A percentile compares a stretch with the other conserved stretches of the same genome.
Conservation (phyloP, 2,888 invertebrate genomes). For the Orthosia gracilis region DNA sequence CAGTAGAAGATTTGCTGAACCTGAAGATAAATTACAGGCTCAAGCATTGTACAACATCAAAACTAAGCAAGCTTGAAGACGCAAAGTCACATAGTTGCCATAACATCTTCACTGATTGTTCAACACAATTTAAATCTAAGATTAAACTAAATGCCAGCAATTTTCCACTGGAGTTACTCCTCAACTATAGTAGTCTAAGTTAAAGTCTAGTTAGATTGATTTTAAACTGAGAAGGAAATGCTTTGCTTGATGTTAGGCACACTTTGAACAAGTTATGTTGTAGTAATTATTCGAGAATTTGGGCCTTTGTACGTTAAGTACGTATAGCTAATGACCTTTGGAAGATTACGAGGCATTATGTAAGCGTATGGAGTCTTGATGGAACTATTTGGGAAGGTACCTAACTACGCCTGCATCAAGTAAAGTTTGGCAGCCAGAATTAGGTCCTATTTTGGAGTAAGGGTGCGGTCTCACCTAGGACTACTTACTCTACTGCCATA, state of each 20-base stretch:
- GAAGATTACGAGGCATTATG: slow-evolving; percentile 25
- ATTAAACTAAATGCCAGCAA: slow-evolving; percentile 58
- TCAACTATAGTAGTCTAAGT: slow-evolving; percentile 52
- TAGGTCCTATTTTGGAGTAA: background rate
- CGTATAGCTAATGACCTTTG: slow-evolving; percentile 34
- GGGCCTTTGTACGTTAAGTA: slow-evolving; percentile 29
- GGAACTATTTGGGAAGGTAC: slow-evolving; percentile 25
- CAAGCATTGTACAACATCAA: slow-evolving; percentile 15
- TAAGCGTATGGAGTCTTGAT: slow-evolving; percentile 21
- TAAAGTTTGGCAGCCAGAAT: background rate
- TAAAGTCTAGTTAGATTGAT: slow-evolving; percentile 59
- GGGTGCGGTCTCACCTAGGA: no score
- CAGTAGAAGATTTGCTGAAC: slow-evolving; percentile 14
- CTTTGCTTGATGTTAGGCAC: slow-evolving; percentile 40
- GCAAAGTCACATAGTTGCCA: slow-evolving; percentile 23
- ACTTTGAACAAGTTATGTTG: slow-evolving; percentile 30
- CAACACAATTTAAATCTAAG: slow-evolving; percentile 51
- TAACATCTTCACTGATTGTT: slow-evolving; percentile 33
- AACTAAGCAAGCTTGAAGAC: slow-evolving; percentile 27
- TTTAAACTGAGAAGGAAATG: slow-evolving; percentile 52
- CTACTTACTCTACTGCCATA: no score
- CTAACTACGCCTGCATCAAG: background rate
- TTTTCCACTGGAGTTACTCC: slow-evolving; percentile 52
- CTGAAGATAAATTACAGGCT: slow-evolving; percentile 17
- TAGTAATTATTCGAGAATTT: slow-evolving; percentile 50